Percentiles rank a stretch among this genome's conserved stretches.
Evolutionary conservation across 2,888 invertebrate genomes (phyloP).

Genomic region (Oxyteleia sp.): DNA sequence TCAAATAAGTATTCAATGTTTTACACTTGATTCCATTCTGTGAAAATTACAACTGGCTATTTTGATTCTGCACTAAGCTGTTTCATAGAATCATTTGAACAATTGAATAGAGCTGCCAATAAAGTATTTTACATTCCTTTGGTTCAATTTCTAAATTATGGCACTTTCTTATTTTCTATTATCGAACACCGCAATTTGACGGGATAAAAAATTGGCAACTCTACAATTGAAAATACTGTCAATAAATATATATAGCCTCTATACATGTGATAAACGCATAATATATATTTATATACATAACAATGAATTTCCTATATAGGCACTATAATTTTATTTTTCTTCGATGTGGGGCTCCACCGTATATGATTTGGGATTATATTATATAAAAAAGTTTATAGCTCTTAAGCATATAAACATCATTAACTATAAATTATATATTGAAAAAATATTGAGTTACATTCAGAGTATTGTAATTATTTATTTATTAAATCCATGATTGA

Average conservation of each 20-base stretch:
- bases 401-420: slow-evolving; percentile 26
- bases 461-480: slow-evolving; percentile 12
- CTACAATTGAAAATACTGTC: slow-evolving; percentile 15
- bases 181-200: neutral
- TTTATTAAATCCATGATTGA: slow-evolving; percentile 24
- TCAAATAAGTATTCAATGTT: slow-evolving; percentile 5
- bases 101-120: neutral
- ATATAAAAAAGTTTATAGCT: slow-evolving; percentile 22
- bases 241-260: slow-evolving; percentile 24
- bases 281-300: slow-evolving; percentile 36
- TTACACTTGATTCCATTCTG: slow-evolving; percentile 1
- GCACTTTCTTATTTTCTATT: neutral
- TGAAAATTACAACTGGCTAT: slow-evolving; percentile 22
- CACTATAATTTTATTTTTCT: slow-evolving; percentile 29
- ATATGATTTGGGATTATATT: slow-evolving; percentile 11
- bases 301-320: slow-evolving; percentile 36
- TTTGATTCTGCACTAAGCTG: slow-evolving; percentile 20
- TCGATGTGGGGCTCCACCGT: slow-evolving; percentile 21
- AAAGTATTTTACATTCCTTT: neutral
- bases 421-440: slow-evolving; percentile 1
- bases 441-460: slow-evolving; percentile 25
- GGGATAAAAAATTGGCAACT: slow-evolving; percentile 7
- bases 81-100: slow-evolving; percentile 9
- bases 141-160: neutral
- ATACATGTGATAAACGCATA: slow-evolving; percentile 21